phyloP scores from a whole-genome alignment of 2,113 vertebrate species.

The Eira barbara region DNA sequence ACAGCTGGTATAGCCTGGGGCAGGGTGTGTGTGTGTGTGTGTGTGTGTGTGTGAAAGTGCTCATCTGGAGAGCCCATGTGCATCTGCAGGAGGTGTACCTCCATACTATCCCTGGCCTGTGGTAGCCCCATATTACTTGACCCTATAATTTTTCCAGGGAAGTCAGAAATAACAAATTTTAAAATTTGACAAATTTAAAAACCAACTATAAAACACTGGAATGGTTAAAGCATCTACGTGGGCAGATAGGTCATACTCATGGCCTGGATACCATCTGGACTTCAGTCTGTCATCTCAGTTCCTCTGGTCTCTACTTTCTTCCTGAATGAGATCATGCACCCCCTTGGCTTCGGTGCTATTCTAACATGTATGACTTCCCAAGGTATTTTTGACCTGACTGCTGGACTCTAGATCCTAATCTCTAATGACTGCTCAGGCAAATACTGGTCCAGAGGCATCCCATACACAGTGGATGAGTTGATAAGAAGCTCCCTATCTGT shows the following conservation, averaged over 20 bases:
- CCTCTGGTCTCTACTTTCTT: background rate
- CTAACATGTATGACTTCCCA: background rate
- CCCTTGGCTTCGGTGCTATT: background rate
- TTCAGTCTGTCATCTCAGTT: background rate
- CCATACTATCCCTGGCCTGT: background rate
- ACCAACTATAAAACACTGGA: background rate
- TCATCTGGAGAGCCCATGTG: background rate
- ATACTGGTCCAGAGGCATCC: background rate
- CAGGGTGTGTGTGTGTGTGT: no score
- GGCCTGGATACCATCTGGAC: no score
- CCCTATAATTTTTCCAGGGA: background rate
- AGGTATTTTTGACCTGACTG: background rate
- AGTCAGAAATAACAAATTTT: background rate
- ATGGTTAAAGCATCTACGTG: background rate
- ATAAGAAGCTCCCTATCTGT: background rate
- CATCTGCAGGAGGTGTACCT: background rate
- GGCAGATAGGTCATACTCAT: background rate
- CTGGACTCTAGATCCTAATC: background rate
- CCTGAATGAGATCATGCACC: background rate
- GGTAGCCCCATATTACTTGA: background rate
- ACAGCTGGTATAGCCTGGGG: background rate
- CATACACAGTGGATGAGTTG: background rate
- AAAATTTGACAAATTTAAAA: background rate
- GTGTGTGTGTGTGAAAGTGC: no score
- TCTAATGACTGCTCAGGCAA: background rate